Conservation (phyloP, 2,888 invertebrate species). For the Conus canariensis region DNA sequence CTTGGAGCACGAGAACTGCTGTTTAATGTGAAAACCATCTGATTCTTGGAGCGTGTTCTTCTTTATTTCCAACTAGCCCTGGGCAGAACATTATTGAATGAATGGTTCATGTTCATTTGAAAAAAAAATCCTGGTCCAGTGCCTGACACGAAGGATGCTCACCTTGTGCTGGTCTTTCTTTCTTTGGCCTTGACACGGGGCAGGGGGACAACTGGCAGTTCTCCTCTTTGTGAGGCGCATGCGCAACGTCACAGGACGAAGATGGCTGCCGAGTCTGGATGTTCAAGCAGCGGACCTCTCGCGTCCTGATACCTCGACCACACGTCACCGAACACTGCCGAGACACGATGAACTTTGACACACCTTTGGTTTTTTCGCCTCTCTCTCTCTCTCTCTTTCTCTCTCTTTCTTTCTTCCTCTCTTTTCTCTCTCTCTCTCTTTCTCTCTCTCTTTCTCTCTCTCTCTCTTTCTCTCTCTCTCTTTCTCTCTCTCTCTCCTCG, state of each 20-base stretch:
- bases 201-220: slow-evolving; percentile 51
- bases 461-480: not conserved
- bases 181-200: not conserved
- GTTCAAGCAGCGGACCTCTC: slow-evolving; percentile 83
- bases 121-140: no score
- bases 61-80: no score
- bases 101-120: no score
- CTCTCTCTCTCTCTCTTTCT: not conserved
- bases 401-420: not conserved
- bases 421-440: not conserved
- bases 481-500: not conserved
- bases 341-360: not conserved
- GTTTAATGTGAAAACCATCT: no score
- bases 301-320: slow-evolving; percentile 83
- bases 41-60: no score
- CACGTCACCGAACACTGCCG: slow-evolving; percentile 85
- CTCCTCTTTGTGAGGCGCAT: slow-evolving; percentile 57
- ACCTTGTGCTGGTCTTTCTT: slow-evolving; percentile 13
- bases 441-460: not conserved
- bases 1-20: no score
- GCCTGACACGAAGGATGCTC: not conserved
- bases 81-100: no score
- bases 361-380: not conserved
- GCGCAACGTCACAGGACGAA: slow-evolving; percentile 79
- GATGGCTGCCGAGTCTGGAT: slow-evolving; percentile 74